Percentiles rank a stretch among this genome's conserved stretches.
Conservation (phyloP, 2,113 vertebrate species). For the Neogobius melanostomus region DNA sequence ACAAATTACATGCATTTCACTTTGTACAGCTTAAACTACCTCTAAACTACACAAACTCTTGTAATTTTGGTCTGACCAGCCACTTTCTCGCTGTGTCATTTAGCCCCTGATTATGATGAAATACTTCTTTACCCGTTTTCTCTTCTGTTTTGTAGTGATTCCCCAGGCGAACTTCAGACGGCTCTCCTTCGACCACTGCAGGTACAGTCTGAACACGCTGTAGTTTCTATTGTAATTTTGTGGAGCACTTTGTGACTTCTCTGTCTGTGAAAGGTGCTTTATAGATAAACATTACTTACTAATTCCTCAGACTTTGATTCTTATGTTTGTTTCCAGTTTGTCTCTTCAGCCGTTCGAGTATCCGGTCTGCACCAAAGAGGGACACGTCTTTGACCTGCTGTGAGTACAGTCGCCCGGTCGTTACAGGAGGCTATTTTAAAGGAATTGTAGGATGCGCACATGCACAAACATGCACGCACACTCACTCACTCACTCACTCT, state of each 20-base stretch:
- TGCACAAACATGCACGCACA: not conserved
- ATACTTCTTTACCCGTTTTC: not conserved
- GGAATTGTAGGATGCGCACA: too few species aligned
- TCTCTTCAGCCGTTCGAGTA: constrained; percentile 95
- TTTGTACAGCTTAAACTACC: too few species aligned
- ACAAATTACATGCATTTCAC: too few species aligned
- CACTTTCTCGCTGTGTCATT: too few species aligned
- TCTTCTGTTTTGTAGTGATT: constrained; percentile 76
- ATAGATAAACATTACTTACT: too few species aligned
- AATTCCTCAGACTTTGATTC: not conserved
- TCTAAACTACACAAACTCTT: too few species aligned
- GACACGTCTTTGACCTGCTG: constrained; percentile 92
- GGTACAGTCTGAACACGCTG: constrained; percentile 67
- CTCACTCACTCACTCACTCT: too few species aligned
- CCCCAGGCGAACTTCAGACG: constrained; percentile 88
- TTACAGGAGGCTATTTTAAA: too few species aligned
- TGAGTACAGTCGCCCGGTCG: constrained; percentile 17
- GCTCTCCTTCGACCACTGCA: constrained; percentile 95
- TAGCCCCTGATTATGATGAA: not conserved
- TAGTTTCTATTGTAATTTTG: too few species aligned
- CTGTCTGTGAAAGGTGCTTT: too few species aligned
- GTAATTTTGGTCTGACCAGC: too few species aligned
- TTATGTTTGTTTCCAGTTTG: constrained; percentile 73
- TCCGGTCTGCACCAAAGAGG: constrained; percentile 91
- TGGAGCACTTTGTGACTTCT: too few species aligned